Evolutionary conservation across 2,797 vertebrate species (phyloP), one percentile per base, ranked within the genome.

Genomic region (Gobio occitaniae): DNA sequence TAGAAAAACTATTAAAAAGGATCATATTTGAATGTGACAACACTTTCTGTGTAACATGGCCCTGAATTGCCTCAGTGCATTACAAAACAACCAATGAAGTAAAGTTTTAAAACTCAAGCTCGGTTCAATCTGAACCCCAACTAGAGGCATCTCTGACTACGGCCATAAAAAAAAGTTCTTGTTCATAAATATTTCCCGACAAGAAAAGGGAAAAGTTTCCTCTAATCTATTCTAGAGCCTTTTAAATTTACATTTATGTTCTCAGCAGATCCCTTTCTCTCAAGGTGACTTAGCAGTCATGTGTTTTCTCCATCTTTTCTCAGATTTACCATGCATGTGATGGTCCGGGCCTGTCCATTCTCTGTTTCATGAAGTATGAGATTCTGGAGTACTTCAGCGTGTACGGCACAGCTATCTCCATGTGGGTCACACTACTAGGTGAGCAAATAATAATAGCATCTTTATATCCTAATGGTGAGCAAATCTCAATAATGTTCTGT

Each of bases 361-460:
- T 99, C 25, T 99, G 98, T 61, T 96, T 99, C 91, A 95, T 98
- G 97, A 96, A 94, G 21, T 97, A 96, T 0, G 98, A 99, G 82
- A 85, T 97, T 80, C 95, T 99, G 92, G 97, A 99, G 86, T 97
- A 98, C 77, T 99, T 99, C 95, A 98, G 95, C 13, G 94, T 98
- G 82, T 99, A 98, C 0, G 96, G 97, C 48, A 99, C 97, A 0
- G 97, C 97, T 0, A 93, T 99, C 74, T 99, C 98, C 86, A 99
- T 99, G 95, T 99, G 98, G 98, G 97, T 99, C 90, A 99, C 98
- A 0, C 94, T 99, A 50, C 96, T 97, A 90, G 98, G 98, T 99
- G 88, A 6, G 71, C 54, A 50, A 47, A 65, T 32, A 83, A 50
- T 56, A 59, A 25, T 10, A 44, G 54, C 75, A 78, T 78, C 36